Evolutionary conservation across 2,113 vertebrate genomes (phyloP), one percentile per base, ranked within the genome.

Genomic region (Bubalus kerabau): DNA sequence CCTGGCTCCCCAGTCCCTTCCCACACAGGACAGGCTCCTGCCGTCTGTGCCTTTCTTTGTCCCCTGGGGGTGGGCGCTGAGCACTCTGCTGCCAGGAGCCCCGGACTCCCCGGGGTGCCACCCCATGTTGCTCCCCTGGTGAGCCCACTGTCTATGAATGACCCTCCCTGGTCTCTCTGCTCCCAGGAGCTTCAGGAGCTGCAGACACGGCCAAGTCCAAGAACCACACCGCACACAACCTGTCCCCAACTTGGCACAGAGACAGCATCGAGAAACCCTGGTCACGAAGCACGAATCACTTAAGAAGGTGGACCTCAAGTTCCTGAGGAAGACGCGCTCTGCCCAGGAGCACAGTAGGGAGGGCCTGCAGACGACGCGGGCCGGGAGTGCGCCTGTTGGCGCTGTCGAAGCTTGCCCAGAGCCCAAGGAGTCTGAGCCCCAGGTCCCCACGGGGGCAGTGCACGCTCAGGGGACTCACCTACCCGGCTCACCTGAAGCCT

Each of bases 331-430:
- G 16, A 52, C 1, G 30, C 1, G 1, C 78, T 13, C 30, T 13
- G 30, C 78, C 17, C 9, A 48, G 28, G 17, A 12, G 48, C 17
- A 7, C 78, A 32, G 13, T 16, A 81, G 30, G 46, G 16, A 32
- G 28, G 74, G 17, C 78, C 28, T 6, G 15, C 9, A 32, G 46
- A 32, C 5, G 2, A 7, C 3, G 17, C 1, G 2, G 28, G 26
- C 78, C 16, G 1, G 1, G 78, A 19, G 1, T 6, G 15, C 2
- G 0, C 48, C 16, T 11, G 28, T 46, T 0, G 14, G 43, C 43
- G 43, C 7, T 10, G 7, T 48, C 26, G 3, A 21, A 28, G 46
- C 78, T 32, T 10, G 10, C 78, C 5, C 19, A 19, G 30, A 52
- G 46, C 28, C 46, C 28, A 3, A 2, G 78, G 78, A 21, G 46